Percentiles rank a stretch among this genome's conserved stretches.
Evolutionary conservation across 2,797 vertebrate species (phyloP).

Genomic region (Smutsia gigantea): DNA sequence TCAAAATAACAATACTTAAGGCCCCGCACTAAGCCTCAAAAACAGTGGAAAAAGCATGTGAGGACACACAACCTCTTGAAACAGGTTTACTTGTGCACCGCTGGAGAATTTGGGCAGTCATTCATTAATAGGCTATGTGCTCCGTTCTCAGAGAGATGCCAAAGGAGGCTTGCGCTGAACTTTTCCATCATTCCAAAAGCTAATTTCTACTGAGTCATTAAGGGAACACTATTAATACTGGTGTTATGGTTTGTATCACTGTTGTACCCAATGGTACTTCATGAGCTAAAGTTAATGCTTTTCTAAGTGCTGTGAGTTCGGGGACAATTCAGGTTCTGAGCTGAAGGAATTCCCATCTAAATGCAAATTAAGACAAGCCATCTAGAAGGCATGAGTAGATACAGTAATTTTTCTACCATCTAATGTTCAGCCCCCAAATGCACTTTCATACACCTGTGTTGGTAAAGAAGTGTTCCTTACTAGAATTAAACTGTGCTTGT

Average conservation of each 20-base stretch:
- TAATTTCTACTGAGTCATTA: conserved; percentile 7
- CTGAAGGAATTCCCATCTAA: conserved; percentile 88
- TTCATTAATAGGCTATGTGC: conserved; percentile 64
- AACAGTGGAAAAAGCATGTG: background rate
- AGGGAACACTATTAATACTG: background rate
- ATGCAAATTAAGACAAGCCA: conserved; percentile 85
- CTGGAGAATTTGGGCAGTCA: background rate
- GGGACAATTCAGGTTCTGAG: conserved; percentile 65
- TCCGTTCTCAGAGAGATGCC: background rate
- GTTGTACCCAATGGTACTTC: conserved; percentile 1
- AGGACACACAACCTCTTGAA: background rate
- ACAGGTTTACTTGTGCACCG: conserved; percentile 14
- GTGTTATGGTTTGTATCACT: background rate
- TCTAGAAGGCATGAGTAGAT: conserved; percentile 77
- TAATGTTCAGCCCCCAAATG: conserved; percentile 56
- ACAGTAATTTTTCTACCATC: conserved; percentile 82
- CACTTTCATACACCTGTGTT: conserved; percentile 40
- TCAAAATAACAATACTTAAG: background rate
- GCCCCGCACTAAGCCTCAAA: background rate
- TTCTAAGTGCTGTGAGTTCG: conserved; percentile 64
- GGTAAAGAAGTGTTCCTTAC: conserved; percentile 51
- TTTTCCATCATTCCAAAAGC: conserved; percentile 19
- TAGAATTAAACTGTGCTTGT: conserved; percentile 34
- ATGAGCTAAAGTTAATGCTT: conserved; percentile 67
- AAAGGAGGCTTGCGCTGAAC: conserved; percentile 36